Base-by-base conservation (phyloP, 2,113 vertebrate species). In the Polypterus senegalus region DNA sequence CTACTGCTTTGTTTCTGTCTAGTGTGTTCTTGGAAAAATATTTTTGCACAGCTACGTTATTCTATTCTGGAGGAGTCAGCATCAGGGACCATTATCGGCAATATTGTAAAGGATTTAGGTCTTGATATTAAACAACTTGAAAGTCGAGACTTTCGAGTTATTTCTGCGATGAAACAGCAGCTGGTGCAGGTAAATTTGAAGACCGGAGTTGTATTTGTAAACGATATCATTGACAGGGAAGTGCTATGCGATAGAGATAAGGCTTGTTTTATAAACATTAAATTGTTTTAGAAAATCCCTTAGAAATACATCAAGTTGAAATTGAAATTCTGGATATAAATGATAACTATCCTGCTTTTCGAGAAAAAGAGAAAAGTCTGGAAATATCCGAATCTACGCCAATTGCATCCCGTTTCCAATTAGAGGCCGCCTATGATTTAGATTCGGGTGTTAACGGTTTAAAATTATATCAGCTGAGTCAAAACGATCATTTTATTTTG, bases 291-390 rank as follows among this genome's bases (percentile, higher is more conserved):
- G 73, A 75, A 61, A 71, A 71, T 44, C 73, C 71, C n/a, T 49
- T 73, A 46, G 73, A 75, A 55, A 71, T 75, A 6, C 69, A 75
- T 66, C 65, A 75, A 47, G 57, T 75, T 5, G 48, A 47, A 3
- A 60, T 75, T 10, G 73, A 73, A 27, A 66, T 73, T 44, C 5
- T 53, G 3, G 74, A 76, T 60, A 54, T 76, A 9, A 76, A 76
- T 56, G 74, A 76, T 9, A 60, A 76, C 8, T 4, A 64, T 5
- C 74, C 71, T 3, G 47, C 4, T n/a, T 76, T 73, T 63, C 43
- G 62, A 4, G 65, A 65, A 46, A 52, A 69, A 3, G 57, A 71
- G 9, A 46, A 70, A 27, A 62, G 11, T 3, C 27, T 73, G 27
- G 68, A 76, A 58, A 69, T 73, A 9, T 45, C 65, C 3, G 69